phyloP scores from a whole-genome alignment of 1,140 invertebrate species.

The Apolygus lucorum region DNA sequence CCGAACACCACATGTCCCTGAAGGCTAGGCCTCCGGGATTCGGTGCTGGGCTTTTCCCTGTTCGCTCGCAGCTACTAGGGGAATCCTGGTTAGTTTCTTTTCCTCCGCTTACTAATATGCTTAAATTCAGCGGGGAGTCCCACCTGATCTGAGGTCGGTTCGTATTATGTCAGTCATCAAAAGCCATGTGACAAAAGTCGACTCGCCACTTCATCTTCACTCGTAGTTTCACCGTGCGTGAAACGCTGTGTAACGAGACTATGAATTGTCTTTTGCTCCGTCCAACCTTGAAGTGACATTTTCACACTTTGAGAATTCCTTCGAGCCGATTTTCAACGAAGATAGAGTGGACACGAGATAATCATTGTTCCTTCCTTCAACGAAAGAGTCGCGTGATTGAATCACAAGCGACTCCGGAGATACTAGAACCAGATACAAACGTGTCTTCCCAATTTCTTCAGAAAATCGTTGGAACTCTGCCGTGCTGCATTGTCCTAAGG shows the following conservation, averaged over 20 bases:
- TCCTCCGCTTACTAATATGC: conserved; percentile 86
- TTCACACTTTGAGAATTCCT: background rate
- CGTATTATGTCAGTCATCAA: background rate
- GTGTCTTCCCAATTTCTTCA: too few relatives aligned
- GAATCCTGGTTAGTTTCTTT: conserved; percentile 86
- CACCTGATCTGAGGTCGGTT: conserved; percentile 56
- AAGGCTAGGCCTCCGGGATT: conserved; percentile 41
- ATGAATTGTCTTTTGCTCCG: background rate
- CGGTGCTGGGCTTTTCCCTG: conserved; percentile 60
- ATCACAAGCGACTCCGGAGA: too few relatives aligned
- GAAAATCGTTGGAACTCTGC: too few relatives aligned
- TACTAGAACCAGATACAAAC: too few relatives aligned
- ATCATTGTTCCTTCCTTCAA: too few relatives aligned
- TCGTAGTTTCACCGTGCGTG: background rate
- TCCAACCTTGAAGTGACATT: background rate
- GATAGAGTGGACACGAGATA: too few relatives aligned
- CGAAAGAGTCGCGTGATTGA: too few relatives aligned
- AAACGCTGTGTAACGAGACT: background rate
- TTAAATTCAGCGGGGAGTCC: conserved; percentile 74
- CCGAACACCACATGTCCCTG: conserved; percentile 59
- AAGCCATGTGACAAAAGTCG: too few relatives aligned
- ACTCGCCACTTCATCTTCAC: too few relatives aligned
- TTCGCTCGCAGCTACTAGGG: conserved; percentile 81
- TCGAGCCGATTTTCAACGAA: background rate
- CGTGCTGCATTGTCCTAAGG: too few relatives aligned